phyloP scores from a whole-genome alignment of 2,888 invertebrate species.

The Tetramorium bicarinatum region DNA sequence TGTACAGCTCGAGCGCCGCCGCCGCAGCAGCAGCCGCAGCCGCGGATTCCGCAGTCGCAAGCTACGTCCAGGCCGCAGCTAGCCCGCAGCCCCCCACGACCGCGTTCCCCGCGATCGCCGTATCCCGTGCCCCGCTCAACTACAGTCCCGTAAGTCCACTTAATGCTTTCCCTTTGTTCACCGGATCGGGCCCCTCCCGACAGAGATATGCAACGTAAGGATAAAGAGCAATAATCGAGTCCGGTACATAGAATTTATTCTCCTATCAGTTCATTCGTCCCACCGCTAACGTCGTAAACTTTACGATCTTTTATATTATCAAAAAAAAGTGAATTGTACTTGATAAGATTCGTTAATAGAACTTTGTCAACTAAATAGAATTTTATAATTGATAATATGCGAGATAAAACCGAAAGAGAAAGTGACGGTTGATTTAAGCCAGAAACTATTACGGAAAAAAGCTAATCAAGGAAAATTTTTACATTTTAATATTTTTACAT shows the following conservation, averaged over 20 bases:
- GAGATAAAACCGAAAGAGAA: not conserved
- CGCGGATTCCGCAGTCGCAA: constrained; percentile 91
- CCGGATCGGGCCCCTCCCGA: constrained; percentile 21
- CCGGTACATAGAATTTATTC: not conserved
- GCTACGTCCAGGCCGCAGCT: constrained; percentile 97
- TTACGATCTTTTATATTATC: not conserved
- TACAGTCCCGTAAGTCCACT: constrained; percentile 94
- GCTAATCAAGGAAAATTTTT: constrained; percentile 10
- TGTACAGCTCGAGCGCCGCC: constrained; percentile 95
- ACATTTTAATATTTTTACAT: no score
- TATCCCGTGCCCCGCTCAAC: constrained; percentile 97
- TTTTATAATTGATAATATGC: not conserved
- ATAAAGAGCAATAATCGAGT: not conserved
- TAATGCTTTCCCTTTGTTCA: constrained; percentile 34
- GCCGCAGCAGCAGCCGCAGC: constrained; percentile 88
- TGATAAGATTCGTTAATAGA: not conserved
- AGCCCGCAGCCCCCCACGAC: constrained; percentile 96
- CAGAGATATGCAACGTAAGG: constrained; percentile 15
- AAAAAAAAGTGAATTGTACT: not conserved
- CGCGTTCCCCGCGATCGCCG: constrained; percentile 97
- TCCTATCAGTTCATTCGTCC: not conserved
- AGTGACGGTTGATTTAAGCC: not conserved
- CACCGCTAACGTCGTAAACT: not conserved
- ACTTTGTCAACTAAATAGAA: not conserved
- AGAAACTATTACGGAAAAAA: not conserved